A percentile compares a stretch with the other conserved stretches of the same genome.
Conservation (phyloP, 2,113 vertebrate genomes). For the Prietella phreatophila region DNA sequence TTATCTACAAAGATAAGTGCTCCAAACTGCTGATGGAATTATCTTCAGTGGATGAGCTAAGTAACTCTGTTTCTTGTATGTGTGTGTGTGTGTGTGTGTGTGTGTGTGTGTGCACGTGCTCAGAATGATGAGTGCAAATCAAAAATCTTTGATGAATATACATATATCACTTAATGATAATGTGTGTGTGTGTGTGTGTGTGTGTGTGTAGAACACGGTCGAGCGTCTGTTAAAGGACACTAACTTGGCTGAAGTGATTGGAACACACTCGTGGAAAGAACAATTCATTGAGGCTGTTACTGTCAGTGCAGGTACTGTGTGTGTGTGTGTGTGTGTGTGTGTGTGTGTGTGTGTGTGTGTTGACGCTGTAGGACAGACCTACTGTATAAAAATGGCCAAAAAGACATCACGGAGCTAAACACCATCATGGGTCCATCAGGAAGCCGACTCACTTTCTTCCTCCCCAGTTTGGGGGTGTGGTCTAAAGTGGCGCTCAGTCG, state of each 20-base stretch:
- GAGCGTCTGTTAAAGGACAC: slow-evolving; percentile 91
- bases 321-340: slow-evolving; percentile 11
- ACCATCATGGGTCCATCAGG: not conserved
- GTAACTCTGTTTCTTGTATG: too few relatives aligned
- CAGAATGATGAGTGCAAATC: not conserved
- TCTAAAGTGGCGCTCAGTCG: not conserved
- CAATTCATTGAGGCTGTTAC: slow-evolving; percentile 90
- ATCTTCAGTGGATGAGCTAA: too few relatives aligned
- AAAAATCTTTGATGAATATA: not conserved
- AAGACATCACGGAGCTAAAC: not conserved
- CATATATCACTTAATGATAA: not conserved
- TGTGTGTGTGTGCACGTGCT: slow-evolving; percentile 14
- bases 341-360: not conserved
- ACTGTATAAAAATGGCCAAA: not conserved
- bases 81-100: slow-evolving; percentile 8
- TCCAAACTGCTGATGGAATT: too few relatives aligned
- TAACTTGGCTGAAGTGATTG: slow-evolving; percentile 84
- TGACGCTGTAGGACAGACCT: not conserved
- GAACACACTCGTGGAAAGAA: slow-evolving; percentile 87
- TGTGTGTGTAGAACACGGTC: slow-evolving; percentile 79
- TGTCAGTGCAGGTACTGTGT: slow-evolving; percentile 82
- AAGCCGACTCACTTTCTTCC: not conserved
- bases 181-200: slow-evolving; percentile 19
- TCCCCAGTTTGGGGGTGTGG: not conserved
- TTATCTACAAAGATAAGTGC: too few relatives aligned